Evolutionary conservation across 92 coral and sea anemone genomes (phyloP).

Genomic region (Palythoa caribaeorum): DNA sequence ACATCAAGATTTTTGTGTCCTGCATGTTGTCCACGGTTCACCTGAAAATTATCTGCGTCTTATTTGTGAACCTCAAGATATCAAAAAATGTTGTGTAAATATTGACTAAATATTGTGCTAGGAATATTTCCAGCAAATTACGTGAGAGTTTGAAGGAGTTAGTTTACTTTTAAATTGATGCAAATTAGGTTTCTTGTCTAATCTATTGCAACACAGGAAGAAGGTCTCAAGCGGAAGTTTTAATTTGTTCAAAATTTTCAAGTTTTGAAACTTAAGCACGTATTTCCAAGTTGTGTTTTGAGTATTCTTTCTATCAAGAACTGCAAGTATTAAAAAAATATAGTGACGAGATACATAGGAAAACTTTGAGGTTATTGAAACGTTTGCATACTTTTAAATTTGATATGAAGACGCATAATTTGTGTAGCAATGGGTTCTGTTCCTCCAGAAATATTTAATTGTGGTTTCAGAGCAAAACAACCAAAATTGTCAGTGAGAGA

Average conservation of each 20-base stretch:
- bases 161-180: background rate
- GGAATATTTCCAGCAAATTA: too few relatives aligned
- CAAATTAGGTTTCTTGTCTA: background rate
- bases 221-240: conserved; percentile 16
- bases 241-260: background rate
- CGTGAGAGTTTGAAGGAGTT: background rate
- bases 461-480: background rate
- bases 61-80: background rate
- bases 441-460: background rate
- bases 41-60: background rate
- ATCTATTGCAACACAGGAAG: background rate
- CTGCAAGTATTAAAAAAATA: too few relatives aligned
- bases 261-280: background rate
- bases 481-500: too few relatives aligned
- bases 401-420: background rate
- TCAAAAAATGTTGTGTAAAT: background rate
- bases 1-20: too few relatives aligned
- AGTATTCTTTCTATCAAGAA: too few relatives aligned
- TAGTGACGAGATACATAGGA: background rate
- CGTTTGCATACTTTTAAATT: background rate
- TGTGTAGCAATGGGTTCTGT: background rate
- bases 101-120: too few relatives aligned
- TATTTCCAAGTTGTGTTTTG: background rate
- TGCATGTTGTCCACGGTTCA: too few relatives aligned
- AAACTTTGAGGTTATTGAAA: background rate